These are phyloP conservation scores for Lethocerus indicus DNA, from an alignment of 1,140 invertebrate species.

Conservation along the genomic window DNA sequence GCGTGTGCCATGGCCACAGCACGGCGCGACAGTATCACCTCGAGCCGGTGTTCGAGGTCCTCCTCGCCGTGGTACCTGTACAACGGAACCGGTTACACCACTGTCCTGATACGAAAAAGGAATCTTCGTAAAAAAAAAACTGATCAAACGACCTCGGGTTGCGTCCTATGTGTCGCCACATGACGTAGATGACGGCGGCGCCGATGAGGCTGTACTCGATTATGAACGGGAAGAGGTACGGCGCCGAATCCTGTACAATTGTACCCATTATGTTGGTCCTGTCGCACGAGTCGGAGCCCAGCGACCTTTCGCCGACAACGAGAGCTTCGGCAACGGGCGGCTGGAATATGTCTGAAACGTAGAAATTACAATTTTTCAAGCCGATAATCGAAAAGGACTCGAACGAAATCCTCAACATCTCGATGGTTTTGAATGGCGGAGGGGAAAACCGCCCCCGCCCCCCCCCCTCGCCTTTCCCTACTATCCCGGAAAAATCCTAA, in stretches of 20 bases:
- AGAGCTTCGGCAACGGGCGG: constrained; percentile 17
- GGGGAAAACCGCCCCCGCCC: no score
- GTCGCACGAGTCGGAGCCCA: constrained; percentile 36
- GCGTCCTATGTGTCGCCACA: constrained; percentile 90
- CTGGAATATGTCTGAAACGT: constrained; percentile 18
- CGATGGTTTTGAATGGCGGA: no score
- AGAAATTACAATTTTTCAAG: no score
- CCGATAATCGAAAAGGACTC: no score
- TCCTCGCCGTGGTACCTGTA: constrained; percentile 55
- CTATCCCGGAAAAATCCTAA: no score
- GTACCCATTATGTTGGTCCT: constrained; percentile 82
- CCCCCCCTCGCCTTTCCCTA: no score
- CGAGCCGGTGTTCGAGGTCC: constrained; percentile 65
- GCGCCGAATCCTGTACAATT: constrained; percentile 76
- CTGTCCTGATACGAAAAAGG: not conserved
- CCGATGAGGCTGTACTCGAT: constrained; percentile 95
- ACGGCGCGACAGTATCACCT: constrained; percentile 64
- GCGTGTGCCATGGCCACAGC: constrained; percentile 67
- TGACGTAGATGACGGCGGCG: constrained; percentile 91
- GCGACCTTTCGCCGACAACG: constrained; percentile 13
- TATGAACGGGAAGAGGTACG: constrained; percentile 89
- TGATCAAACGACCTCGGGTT: constrained; percentile 41
- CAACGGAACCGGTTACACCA: constrained; percentile 18
- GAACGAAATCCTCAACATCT: no score
- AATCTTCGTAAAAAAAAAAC: not conserved